Base-by-base conservation (phyloP, 2,113 vertebrate genomes). In the Oreochromis niloticus region DNA sequence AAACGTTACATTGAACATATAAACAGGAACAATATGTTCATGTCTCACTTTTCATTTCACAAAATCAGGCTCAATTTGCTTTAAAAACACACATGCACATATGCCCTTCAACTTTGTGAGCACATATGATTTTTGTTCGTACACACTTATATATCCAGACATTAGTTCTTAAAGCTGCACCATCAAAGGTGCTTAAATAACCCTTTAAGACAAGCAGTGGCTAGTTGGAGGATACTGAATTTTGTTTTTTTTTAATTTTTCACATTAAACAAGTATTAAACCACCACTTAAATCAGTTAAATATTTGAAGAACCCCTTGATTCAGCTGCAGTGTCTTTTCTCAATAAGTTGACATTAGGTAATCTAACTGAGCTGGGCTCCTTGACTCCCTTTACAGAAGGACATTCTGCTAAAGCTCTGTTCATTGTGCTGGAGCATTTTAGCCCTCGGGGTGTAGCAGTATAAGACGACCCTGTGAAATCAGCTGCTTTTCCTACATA, bases 401-500 rank as follows among this genome's bases (percentile, higher is more conserved):
- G 81, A 30, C 80, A 24, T 91, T 93, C 75, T 94, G 88, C 80
- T 75, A n/a, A 59, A 14, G 55, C 80, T 91, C 88, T 95, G 93
- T 94, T 95, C 93, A 92, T 92, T 93, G 91, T 94, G 71, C 56
- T 86, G 27, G 14, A 90, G 59, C 61, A 32, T 86, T 92, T 83
- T 80, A 83, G 84, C 86, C 92, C 92, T 80, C 12, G 32, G 93
- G 95, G 54, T 90, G 90, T 90, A 91, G 90, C 81, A 91, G 59
- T 89, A 86, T 52, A 92, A 90, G 87, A 84, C 61, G 54, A 93
- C 86, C 91, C 93, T 91, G 92, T 93, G 93, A 95, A 94, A 94
- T 94, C 92, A 90, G 89, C 92, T 90, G 91, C 91, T 95, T 89
- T 94, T 87, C 85, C 79, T 93, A 85, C 91, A 92, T 86, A 89